Evolutionary conservation across 2,797 vertebrate species (phyloP).

Genomic region (Anomalospiza imberbis): DNA sequence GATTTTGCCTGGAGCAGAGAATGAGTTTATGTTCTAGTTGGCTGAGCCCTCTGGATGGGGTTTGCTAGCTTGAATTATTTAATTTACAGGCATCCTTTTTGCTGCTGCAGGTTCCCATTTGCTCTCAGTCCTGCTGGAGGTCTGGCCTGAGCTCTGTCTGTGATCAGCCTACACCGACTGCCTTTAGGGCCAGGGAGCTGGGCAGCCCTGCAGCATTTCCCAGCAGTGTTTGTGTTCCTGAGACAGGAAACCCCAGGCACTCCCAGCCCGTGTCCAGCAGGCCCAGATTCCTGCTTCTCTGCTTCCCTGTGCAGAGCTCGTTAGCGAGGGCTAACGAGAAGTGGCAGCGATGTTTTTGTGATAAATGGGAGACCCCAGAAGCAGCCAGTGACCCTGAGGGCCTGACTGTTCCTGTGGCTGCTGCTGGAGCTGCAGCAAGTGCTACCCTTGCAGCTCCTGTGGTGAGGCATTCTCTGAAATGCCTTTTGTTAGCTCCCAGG

Average conservation of each 20-base stretch:
- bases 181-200: background rate
- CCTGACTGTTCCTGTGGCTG: background rate
- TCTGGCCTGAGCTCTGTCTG: background rate
- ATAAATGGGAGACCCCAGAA: background rate
- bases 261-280: background rate
- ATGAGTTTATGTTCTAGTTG: background rate
- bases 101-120: background rate
- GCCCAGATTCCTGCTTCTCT: background rate
- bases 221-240: accelerated
- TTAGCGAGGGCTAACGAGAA: background rate
- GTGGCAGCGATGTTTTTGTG: background rate
- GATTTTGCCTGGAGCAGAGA: conserved; percentile 6
- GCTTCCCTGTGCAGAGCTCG: background rate
- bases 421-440: background rate
- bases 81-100: background rate
- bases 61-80: conserved; percentile 25
- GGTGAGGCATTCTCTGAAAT: background rate
- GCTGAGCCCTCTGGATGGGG: conserved; percentile 4
- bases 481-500: background rate
- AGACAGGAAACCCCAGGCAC: background rate
- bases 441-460: background rate
- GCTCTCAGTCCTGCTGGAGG: background rate
- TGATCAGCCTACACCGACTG: accelerated
- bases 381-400: background rate
- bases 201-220: background rate